phyloP scores from a whole-genome alignment of 2,113 vertebrate species.

The Phrynocephalus versicolor region DNA sequence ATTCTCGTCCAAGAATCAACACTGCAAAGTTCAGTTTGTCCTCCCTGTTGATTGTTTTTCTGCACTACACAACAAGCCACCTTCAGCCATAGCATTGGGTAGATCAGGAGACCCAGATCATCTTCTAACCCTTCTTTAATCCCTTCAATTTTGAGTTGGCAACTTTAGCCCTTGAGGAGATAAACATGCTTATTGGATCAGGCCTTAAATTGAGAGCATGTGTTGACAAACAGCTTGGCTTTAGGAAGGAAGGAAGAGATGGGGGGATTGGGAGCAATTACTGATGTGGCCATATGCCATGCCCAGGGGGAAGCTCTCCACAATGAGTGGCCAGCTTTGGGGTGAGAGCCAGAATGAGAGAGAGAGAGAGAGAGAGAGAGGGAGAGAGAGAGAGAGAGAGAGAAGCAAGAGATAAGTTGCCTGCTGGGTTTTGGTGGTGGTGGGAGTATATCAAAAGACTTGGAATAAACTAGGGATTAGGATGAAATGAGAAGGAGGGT shows the following conservation, averaged over 20 bases:
- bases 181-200: slow-evolving; percentile 9
- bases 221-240: slow-evolving; percentile 1
- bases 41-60: too few species aligned
- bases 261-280: background rate
- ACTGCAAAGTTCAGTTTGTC: too few species aligned
- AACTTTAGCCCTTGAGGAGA: background rate
- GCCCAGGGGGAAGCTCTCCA: background rate
- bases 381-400: background rate
- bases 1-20: background rate
- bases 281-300: background rate
- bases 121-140: background rate
- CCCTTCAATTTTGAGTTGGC: slow-evolving; percentile 1
- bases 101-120: background rate
- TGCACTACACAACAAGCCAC: background rate
- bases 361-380: background rate
- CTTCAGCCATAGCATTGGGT: too few species aligned
- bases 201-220: slow-evolving; percentile 11
- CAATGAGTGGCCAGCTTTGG: background rate
- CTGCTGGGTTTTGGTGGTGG: too few species aligned
- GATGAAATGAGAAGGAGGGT: background rate
- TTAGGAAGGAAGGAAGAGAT: background rate
- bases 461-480: background rate
- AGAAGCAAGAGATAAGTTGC: background rate
- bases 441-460: background rate
- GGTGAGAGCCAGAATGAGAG: background rate